Percentiles rank a stretch among this genome's conserved stretches.
phyloP scores from a whole-genome alignment of 2,888 invertebrate genomes.

The Oasisia sp. region DNA sequence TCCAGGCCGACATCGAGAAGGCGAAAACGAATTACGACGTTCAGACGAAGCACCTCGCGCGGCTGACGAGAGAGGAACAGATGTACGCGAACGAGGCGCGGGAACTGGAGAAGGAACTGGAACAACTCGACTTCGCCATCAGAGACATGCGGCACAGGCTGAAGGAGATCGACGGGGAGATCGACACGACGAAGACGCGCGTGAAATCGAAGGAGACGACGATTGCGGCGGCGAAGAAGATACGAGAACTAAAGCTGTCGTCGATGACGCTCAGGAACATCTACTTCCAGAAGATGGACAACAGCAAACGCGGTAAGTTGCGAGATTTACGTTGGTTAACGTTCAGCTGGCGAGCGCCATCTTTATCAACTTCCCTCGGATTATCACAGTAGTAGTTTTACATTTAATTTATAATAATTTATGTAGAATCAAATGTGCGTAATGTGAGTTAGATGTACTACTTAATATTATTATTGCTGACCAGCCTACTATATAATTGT shows the following conservation, averaged over 20 bases:
- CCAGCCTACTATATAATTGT: not conserved
- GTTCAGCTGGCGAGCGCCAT: not conserved
- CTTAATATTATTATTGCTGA: not conserved
- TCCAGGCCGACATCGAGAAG: not conserved
- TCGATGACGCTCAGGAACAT: not conserved
- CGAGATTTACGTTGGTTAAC: not conserved
- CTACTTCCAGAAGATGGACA: conserved; percentile 3
- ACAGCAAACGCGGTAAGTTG: conserved; percentile 4
- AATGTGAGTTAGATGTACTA: not conserved
- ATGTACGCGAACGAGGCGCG: not conserved
- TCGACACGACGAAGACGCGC: not conserved
- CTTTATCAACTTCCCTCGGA: not conserved
- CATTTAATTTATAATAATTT: not conserved
- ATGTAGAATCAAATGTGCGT: not conserved
- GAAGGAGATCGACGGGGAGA: not conserved
- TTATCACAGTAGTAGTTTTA: not conserved
- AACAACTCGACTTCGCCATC: not conserved
- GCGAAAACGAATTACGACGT: not conserved
- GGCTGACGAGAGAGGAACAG: not conserved
- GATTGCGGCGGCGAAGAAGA: conserved; percentile 6
- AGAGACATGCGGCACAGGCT: not conserved
- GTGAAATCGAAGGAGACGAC: not conserved
- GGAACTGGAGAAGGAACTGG: not conserved
- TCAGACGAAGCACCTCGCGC: not conserved
- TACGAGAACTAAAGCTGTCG: conserved; percentile 12